A percentile compares a stretch with the other conserved stretches of the same genome.
Conservation (phyloP, 2,888 invertebrate genomes). For the Cataglyphis cursor region DNA sequence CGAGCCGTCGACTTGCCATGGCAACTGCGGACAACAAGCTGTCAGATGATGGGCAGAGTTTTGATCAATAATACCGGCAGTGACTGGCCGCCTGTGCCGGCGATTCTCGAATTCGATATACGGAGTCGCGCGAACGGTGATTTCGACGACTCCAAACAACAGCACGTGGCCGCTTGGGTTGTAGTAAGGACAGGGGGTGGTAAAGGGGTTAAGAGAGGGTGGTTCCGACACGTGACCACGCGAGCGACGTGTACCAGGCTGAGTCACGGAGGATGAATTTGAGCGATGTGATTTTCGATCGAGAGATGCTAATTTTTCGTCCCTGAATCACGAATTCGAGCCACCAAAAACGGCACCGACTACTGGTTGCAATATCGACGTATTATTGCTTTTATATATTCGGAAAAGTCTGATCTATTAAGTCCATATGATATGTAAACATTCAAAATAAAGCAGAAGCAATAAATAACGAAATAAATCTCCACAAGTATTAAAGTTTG, state of each 20-base stretch:
- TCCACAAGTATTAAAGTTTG: neutral
- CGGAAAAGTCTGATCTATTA: conserved; percentile 10
- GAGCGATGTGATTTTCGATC: conserved; percentile 51
- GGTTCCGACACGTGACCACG: conserved; percentile 48
- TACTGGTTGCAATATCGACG: conserved; percentile 4
- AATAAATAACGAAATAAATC: neutral
- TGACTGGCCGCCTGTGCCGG: conserved; percentile 77
- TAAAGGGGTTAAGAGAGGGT: conserved; percentile 21
- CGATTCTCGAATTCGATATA: conserved; percentile 64
- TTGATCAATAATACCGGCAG: conserved; percentile 86
- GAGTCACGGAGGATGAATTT: conserved; percentile 45
- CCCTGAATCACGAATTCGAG: conserved; percentile 32
- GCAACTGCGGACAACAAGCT: conserved; percentile 86
- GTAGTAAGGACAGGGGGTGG: conserved; percentile 44
- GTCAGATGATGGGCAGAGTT: conserved; percentile 86
- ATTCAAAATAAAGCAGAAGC: neutral
- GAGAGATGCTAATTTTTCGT: conserved; percentile 51
- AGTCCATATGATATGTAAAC: neutral
- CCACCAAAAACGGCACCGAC: neutral
- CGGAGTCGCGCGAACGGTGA: conserved; percentile 44
- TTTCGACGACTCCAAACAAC: conserved; percentile 50
- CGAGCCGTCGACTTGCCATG: conserved; percentile 82
- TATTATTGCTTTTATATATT: conserved; percentile 16
- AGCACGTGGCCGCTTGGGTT: conserved; percentile 34
- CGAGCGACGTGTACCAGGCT: conserved; percentile 51